Evolutionary conservation across 2,113 vertebrate genomes (phyloP), one percentile per base, ranked within the genome.

Genomic region (Erinaceus europaeus): DNA sequence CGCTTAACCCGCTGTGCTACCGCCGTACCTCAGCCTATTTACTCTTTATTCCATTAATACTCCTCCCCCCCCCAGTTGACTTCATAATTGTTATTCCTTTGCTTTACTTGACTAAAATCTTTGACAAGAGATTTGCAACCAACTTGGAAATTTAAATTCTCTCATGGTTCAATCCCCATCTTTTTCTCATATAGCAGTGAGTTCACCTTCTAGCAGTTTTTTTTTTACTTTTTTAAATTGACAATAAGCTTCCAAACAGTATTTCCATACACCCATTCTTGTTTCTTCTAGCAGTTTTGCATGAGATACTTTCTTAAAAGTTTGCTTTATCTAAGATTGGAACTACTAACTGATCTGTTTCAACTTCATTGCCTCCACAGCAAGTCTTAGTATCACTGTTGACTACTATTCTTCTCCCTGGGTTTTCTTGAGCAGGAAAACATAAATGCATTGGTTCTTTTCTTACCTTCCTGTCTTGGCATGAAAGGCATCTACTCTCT

Each of bases 141-240:
- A 77, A 34, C 48, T 42, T 61, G 3, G 23, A 89, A 55, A 88
- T 80, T 93, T 90, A 69, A 73, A 81, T 86, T 86, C n/a, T 50
- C 0, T 77, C 34, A 91, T 10, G 14, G 5, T 83, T 75, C 27
- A 68, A 36, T 25, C 14, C 9, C 52, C 5, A 20, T 55, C 46
- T 69, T 38, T 50, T 82, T 71, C 10, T 86, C 32, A 36, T 52
- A 25, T 14, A 92, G 11, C 23, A 27, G 6, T 36, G 71, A 72
- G n/a, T 73, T 34, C 29, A 68, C n/a, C n/a, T n/a, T n/a, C n/a
- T n/a, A n/a, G n/a, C n/a, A n/a, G n/a, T n/a, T n/a, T n/a, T n/a
- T n/a, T n/a, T n/a, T n/a, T n/a, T n/a, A n/a, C n/a, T n/a, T n/a
- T n/a, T n/a, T n/a, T n/a, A n/a, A n/a, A n/a, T n/a, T n/a, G n/a